phyloP scores from a whole-genome alignment of 2,888 invertebrate genomes.

The Ochropleura plecta region DNA sequence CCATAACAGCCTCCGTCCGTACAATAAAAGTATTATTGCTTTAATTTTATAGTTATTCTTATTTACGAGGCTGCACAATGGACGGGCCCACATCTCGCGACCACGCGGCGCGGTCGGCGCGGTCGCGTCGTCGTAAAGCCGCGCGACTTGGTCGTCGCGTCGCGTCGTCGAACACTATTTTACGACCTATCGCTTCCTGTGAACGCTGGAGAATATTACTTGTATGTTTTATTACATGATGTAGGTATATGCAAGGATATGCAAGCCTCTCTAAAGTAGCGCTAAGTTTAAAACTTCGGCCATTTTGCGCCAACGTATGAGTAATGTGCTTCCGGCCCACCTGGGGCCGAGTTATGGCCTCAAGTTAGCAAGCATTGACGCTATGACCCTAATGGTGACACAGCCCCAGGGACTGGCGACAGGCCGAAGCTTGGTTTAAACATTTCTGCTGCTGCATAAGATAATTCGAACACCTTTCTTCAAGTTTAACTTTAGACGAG shows the following conservation, averaged over 20 bases:
- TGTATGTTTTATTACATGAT: slow-evolving; percentile 18
- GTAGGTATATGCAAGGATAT: slow-evolving; percentile 34
- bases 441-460: background rate
- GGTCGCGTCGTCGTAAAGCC: slow-evolving; percentile 71
- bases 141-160: slow-evolving; percentile 66
- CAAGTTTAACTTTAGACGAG: background rate
- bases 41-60: slow-evolving; percentile 72
- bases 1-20: slow-evolving; percentile 60
- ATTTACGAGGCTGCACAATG: slow-evolving; percentile 72
- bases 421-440: slow-evolving; percentile 4
- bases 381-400: slow-evolving; percentile 43
- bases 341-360: slow-evolving; percentile 51
- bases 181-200: slow-evolving; percentile 79
- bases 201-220: slow-evolving; percentile 68
- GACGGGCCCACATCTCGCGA: slow-evolving; percentile 62
- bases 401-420: background rate
- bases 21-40: slow-evolving; percentile 72
- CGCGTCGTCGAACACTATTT: slow-evolving; percentile 72
- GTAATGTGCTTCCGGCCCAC: slow-evolving; percentile 63
- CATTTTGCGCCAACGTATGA: slow-evolving; percentile 56
- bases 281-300: slow-evolving; percentile 58
- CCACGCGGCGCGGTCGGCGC: slow-evolving; percentile 65
- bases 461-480: background rate
- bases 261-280: slow-evolving; percentile 47
- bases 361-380: slow-evolving; percentile 39